Conservation (phyloP, 2,888 invertebrate genomes). For the Podabrus alpinus region DNA sequence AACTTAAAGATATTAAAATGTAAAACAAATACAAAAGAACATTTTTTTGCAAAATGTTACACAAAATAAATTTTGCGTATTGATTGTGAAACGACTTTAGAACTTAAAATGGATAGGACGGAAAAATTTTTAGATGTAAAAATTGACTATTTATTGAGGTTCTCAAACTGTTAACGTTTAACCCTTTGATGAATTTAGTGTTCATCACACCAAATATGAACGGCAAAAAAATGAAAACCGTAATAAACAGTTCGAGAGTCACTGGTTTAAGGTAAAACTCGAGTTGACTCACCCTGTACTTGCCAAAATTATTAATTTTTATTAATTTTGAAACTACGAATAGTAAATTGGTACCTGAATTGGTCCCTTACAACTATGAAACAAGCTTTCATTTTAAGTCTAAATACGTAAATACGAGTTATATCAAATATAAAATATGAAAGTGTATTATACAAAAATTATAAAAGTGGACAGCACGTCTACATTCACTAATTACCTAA, state of each 20-base stretch:
- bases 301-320: neutral
- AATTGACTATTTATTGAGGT: neutral
- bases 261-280: neutral
- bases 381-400: conserved; percentile 11
- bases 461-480: conserved; percentile 24
- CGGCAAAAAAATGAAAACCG: neutral
- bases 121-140: neutral
- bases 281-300: neutral
- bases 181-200: neutral
- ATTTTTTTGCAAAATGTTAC: too few relatives aligned
- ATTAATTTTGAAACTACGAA: neutral
- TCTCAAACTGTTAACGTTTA: neutral
- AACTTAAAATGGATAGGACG: neutral
- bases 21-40: neutral
- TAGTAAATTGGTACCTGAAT: conserved; percentile 22
- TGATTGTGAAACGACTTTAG: neutral
- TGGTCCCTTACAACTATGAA: conserved; percentile 30
- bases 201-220: neutral
- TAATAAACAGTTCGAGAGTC: neutral
- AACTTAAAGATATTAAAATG: neutral
- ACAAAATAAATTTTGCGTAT: too few relatives aligned
- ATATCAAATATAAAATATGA: conserved; percentile 30
- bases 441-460: conserved; percentile 25
- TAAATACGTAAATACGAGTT: conserved; percentile 19
- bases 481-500: conserved; percentile 21